These are phyloP conservation scores for Malurus elegans DNA, from an alignment of 2,113 vertebrate species.

Conservation along the genomic window DNA sequence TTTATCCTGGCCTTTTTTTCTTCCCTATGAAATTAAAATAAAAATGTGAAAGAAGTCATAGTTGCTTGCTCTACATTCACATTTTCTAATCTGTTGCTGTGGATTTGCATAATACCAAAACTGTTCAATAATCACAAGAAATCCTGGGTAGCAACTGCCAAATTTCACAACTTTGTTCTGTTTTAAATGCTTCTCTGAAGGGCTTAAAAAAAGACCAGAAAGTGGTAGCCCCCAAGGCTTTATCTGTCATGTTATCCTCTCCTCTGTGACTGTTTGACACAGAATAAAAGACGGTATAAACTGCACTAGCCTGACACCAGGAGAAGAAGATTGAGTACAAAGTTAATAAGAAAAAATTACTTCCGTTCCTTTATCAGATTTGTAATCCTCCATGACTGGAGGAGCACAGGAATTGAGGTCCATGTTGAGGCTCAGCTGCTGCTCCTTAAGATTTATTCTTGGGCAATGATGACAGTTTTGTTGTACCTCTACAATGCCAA, in stretches of 20 bases:
- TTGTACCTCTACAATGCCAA: not conserved
- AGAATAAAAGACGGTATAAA: not conserved
- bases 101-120: not conserved
- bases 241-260: not conserved
- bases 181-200: not conserved
- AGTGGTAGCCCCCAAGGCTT: not conserved
- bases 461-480: not conserved
- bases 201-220: not conserved
- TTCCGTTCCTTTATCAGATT: not conserved
- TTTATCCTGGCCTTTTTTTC: not conserved
- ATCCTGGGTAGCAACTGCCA: not conserved
- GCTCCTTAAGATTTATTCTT: not conserved
- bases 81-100: not conserved
- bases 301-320: not conserved
- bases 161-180: not conserved
- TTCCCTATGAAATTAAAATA: not conserved
- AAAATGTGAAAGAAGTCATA: not conserved
- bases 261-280: not conserved
- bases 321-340: not conserved
- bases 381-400: not conserved
- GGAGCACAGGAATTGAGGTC: not conserved
- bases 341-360: not conserved
- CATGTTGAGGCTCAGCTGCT: not conserved
- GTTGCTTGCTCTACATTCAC: not conserved
- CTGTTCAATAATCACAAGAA: not conserved